A percentile compares a stretch with the other conserved stretches of the same genome.
phyloP scores from a whole-genome alignment of 2,888 invertebrate species.

The Cerastoderma edule region DNA sequence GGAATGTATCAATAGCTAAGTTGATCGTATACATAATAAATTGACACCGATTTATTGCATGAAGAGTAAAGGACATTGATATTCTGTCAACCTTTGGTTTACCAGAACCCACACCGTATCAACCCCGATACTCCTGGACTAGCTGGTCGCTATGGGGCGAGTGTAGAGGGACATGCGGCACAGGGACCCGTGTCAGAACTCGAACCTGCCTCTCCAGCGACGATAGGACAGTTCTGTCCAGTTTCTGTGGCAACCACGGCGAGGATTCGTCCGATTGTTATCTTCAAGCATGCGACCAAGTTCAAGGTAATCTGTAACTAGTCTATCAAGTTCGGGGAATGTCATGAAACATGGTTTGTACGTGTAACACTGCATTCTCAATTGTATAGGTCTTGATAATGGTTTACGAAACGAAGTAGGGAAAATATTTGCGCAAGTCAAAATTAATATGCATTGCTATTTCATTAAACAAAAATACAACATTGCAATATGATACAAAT shows the following conservation, averaged over 20 bases:
- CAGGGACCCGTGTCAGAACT: neutral
- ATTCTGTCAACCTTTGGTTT: neutral
- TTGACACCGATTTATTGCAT: neutral
- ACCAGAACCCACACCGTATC: neutral
- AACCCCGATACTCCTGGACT: neutral
- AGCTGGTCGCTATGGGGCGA: neutral
- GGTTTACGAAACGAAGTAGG: no score
- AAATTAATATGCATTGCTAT: no score
- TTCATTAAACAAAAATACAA: no score
- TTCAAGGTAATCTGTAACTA: no score
- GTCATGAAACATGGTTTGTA: no score
- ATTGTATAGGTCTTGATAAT: no score
- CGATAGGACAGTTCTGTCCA: neutral
- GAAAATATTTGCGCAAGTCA: no score
- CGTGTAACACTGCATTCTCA: no score
- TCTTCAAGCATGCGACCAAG: conserved; percentile 1
- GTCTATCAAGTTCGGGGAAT: no score
- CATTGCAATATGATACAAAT: no score
- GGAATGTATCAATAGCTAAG: neutral
- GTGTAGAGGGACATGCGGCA: conserved; percentile 1
- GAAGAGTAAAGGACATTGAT: neutral
- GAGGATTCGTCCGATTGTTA: neutral
- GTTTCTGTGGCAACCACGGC: neutral
- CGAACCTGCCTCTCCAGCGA: neutral
- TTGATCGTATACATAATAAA: neutral